phyloP scores from a whole-genome alignment of 2,113 vertebrate genomes.

The Vulpes ferrilata region DNA sequence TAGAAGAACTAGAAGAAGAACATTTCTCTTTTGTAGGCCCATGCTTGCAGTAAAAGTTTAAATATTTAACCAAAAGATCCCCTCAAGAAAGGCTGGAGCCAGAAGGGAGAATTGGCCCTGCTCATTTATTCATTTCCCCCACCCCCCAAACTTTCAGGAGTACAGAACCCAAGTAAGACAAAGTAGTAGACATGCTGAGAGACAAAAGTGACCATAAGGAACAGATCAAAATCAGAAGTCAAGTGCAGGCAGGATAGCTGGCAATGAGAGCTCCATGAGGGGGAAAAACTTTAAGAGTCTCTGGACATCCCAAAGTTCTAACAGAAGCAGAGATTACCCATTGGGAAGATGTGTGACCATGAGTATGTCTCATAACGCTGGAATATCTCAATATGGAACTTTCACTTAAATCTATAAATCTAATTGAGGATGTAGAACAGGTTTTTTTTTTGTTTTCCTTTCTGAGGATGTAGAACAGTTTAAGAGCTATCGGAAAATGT shows the following conservation, averaged over 20 bases:
- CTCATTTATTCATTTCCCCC: background rate
- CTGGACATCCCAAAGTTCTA: background rate
- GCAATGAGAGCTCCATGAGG: background rate
- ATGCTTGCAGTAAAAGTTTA: background rate
- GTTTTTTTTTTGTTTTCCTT: too few relatives aligned
- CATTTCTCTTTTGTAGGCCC: background rate
- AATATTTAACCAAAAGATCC: background rate
- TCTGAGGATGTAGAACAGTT: background rate
- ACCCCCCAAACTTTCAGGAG: background rate
- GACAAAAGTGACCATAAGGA: background rate
- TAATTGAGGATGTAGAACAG: background rate
- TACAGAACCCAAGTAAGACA: background rate
- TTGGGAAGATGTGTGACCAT: background rate
- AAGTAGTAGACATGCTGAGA: background rate
- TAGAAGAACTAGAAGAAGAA: background rate
- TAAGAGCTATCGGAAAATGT: background rate
- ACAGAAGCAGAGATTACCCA: background rate
- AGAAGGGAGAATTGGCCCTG: background rate
- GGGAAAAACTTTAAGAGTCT: background rate
- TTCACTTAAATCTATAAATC: background rate
- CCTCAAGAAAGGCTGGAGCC: background rate
- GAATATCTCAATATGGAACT: background rate
- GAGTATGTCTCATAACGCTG: background rate
- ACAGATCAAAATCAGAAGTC: conserved; percentile 8
- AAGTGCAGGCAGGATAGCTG: background rate